Percentiles rank a stretch among this genome's conserved stretches.
These are phyloP conservation scores for Aleiodes sp. DNA, from an alignment of 1,140 invertebrate species.

Conservation along the genomic window DNA sequence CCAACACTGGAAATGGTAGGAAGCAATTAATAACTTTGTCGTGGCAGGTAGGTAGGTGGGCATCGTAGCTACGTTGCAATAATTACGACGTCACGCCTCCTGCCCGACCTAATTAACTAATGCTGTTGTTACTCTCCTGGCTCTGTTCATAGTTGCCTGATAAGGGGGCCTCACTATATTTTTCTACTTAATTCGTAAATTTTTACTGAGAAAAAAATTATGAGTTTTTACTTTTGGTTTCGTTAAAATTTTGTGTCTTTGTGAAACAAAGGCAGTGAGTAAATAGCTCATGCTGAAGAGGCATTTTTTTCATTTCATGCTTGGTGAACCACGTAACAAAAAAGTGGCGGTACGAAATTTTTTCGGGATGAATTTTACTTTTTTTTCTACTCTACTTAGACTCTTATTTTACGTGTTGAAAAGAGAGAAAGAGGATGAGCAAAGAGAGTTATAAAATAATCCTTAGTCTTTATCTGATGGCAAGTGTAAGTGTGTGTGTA, in stretches of 20 bases:
- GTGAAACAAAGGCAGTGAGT: too few relatives aligned
- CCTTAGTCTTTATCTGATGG: too few relatives aligned
- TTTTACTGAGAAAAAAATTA: too few relatives aligned
- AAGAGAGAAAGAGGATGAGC: neutral
- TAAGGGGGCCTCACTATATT: too few relatives aligned
- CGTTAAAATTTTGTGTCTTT: too few relatives aligned
- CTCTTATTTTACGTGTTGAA: neutral
- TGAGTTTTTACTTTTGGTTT: too few relatives aligned
- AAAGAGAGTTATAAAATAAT: neutral
- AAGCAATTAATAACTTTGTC: slow-evolving; percentile 65
- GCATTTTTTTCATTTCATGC: slow-evolving; percentile 17
- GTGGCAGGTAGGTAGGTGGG: slow-evolving; percentile 46
- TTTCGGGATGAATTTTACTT: too few relatives aligned
- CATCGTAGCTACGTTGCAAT: slow-evolving; percentile 53
- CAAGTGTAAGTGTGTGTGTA: too few relatives aligned
- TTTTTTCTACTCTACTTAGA: too few relatives aligned
- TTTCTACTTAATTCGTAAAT: too few relatives aligned
- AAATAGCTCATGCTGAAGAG: too few relatives aligned
- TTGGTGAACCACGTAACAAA: neutral
- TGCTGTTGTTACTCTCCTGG: slow-evolving; percentile 42
- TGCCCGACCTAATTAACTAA: slow-evolving; percentile 61
- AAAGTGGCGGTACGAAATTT: too few relatives aligned
- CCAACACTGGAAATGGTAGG: slow-evolving; percentile 51
- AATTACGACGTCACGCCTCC: slow-evolving; percentile 62
- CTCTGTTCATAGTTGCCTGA: neutral